Evolutionary conservation across 2,797 vertebrate genomes (phyloP), one percentile per base, ranked within the genome.

Genomic region (Rhabdomys pumilio): DNA sequence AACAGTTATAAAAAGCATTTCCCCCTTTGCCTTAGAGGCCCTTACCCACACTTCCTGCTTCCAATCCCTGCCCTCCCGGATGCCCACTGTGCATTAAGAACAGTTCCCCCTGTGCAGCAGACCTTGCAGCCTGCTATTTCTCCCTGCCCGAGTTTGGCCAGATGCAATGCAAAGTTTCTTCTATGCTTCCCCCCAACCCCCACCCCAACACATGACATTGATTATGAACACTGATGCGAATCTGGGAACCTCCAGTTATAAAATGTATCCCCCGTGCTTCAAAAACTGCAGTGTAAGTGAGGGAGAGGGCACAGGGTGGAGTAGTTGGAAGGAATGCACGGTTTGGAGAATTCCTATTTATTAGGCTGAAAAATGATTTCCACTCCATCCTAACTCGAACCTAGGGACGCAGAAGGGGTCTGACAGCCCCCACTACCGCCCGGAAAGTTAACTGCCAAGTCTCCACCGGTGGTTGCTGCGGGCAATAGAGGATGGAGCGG

Each of bases 221-320:
- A 85, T 92, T 67, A 72, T 24, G 82, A 69, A 88, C 79, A 83
- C 38, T 15, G 87, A 93, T 47, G 72, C 11, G 20, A 96, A 91
- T 77, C 72, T 44, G 82, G 93, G 92, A 91, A 87, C 91, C 89
- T 95, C 84, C 80, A 20, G 91, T 95, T n/a, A 95, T 59, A 98
- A 98, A 97, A 96, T 91, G n/a, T 31, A 95, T 96, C 76, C 89
- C 97, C 95, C 96, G 89, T 83, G 97, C 95, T 97, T 97, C 97
- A 97, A 97, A 94, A 96, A 95, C 95, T 97, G 97, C 97, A 97
- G 90, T 96, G 96, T 96, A 84, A 97, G 98, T 98, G 97, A 98
- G 93, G 96, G 90, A 94, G 96, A 82, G 96, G 96, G 96, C 85
- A 96, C 0, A 97, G 97, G 95, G 94, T 81, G 96, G 97, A 96